Conservation (phyloP, 1,140 invertebrate genomes). For the Drosophila gunungcola region DNA sequence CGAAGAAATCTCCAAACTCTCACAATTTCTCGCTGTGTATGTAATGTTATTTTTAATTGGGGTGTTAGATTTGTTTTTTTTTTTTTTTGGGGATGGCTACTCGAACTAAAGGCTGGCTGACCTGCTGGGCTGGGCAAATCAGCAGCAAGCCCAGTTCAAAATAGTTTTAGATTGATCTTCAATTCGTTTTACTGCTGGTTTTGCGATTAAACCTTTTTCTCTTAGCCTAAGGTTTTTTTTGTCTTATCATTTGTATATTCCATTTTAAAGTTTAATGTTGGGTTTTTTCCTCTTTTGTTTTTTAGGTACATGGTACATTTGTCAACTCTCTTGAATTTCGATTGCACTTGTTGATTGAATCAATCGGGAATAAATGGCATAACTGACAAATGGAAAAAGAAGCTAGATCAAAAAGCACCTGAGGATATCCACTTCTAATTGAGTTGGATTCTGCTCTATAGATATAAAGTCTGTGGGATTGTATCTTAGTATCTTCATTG, state of each 20-base stretch:
- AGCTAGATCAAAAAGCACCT: conserved; percentile 25
- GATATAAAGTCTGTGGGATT: conserved; percentile 31
- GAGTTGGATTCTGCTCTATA: conserved; percentile 1
- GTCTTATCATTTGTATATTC: conserved; percentile 6
- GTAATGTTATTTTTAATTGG: conserved; percentile 1
- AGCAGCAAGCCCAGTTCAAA: conserved; percentile 73
- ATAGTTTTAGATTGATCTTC: conserved; percentile 20
- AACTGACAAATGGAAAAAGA: neutral
- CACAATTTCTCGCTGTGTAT: conserved; percentile 2
- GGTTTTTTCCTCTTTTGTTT: neutral
- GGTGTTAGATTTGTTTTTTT: neutral
- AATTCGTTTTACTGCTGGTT: conserved; percentile 9
- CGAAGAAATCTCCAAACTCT: conserved; percentile 21
- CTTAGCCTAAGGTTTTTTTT: conserved; percentile 35
- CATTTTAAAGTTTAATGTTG: conserved; percentile 15
- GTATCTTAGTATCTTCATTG: conserved; percentile 23
- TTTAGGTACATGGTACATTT: conserved; percentile 49
- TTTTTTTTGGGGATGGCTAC: conserved; percentile 16
- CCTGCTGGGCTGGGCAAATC: conserved; percentile 71
- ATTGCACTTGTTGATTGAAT: conserved; percentile 24
- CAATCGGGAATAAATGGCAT: neutral
- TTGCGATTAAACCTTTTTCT: conserved; percentile 4
- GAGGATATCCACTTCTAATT: conserved; percentile 21
- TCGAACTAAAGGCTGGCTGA: conserved; percentile 65
- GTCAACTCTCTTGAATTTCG: conserved; percentile 30